These are phyloP conservation scores for Halichoerus grypus DNA, from an alignment of 2,113 vertebrate species.

Conservation along the genomic window DNA sequence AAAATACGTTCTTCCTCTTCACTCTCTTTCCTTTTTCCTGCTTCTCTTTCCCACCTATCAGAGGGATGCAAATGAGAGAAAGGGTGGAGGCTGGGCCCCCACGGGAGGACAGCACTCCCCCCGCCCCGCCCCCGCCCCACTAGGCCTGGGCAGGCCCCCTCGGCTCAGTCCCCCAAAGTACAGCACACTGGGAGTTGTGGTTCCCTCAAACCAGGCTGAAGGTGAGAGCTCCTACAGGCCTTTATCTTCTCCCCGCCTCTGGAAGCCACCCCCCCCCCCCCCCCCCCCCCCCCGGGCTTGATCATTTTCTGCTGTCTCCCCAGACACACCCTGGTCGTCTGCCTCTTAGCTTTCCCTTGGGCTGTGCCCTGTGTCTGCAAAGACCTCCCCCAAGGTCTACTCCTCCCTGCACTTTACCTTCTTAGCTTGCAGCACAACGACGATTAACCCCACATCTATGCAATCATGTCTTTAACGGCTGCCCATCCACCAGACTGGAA, in stretches of 20 bases:
- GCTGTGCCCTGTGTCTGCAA: neutral
- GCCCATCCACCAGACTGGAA: neutral
- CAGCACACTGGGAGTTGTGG: neutral
- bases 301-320: neutral
- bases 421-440: neutral
- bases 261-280: neutral
- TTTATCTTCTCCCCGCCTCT: neutral
- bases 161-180: neutral
- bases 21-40: slow-evolving; percentile 55
- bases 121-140: too few relatives aligned
- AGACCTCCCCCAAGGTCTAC: neutral
- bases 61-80: slow-evolving; percentile 76
- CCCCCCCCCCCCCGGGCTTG: neutral
- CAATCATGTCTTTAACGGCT: neutral
- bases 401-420: neutral
- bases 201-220: neutral
- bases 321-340: neutral
- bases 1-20: slow-evolving; percentile 82
- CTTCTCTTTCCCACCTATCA: slow-evolving; percentile 80
- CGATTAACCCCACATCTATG: neutral
- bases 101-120: neutral
- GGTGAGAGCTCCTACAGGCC: neutral
- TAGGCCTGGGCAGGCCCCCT: neutral
- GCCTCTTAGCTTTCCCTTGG: neutral
- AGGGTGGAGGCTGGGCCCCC: slow-evolving; percentile 56